Conservation (phyloP, 2,113 vertebrate species). For the Dolichallabes microphthalmus region DNA sequence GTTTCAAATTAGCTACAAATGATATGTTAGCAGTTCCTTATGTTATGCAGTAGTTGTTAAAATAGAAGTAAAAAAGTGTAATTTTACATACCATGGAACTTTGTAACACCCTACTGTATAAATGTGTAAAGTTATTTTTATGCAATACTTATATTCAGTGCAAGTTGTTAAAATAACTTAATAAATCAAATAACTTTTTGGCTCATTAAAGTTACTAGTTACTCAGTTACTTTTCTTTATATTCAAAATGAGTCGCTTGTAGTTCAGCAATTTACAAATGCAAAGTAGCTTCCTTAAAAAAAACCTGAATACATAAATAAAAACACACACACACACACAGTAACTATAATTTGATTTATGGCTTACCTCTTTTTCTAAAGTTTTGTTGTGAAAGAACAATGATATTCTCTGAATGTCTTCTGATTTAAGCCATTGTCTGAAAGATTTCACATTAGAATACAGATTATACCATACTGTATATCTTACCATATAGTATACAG, state of each 20-base stretch:
- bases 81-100: not conserved
- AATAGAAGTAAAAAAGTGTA: not conserved
- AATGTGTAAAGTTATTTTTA: not conserved
- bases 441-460: conserved; percentile 24
- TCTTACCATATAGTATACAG: not conserved
- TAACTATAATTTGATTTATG: not conserved
- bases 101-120: not conserved
- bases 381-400: conserved; percentile 93
- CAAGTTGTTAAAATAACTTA: not conserved
- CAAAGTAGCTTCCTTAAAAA: not conserved
- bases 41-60: no score
- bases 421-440: conserved; percentile 96
- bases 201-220: not conserved
- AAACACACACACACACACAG: not conserved
- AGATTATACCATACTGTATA: not conserved
- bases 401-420: conserved; percentile 98
- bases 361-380: conserved; percentile 92
- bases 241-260: not conserved
- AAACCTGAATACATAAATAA: not conserved
- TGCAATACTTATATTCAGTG: not conserved
- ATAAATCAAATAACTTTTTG: not conserved
- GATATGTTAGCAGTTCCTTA: no score
- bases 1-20: not conserved
- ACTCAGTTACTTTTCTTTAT: not conserved
- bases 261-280: not conserved